Evolutionary conservation across 2,888 invertebrate species (phyloP).

Genomic region (Clanis bilineata): DNA sequence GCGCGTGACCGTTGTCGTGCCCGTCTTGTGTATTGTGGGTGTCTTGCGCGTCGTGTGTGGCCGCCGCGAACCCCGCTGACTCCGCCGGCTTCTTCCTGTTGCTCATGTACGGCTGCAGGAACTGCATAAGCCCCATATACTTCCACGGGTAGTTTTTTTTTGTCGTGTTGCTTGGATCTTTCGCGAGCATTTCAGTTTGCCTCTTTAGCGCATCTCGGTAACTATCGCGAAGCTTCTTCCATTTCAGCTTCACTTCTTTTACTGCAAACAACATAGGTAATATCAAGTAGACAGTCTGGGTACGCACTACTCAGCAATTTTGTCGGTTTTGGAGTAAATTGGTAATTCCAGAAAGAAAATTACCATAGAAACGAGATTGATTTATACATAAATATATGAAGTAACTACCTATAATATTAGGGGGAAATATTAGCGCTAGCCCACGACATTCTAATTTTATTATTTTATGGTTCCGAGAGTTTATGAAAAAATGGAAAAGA

Average conservation of each 20-base stretch:
- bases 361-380: no score
- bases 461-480: no score
- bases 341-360: no score
- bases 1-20: slow-evolving; percentile 16
- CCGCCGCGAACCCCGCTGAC: slow-evolving; percentile 36
- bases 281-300: background rate
- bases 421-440: no score
- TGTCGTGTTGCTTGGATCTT: slow-evolving; percentile 44
- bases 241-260: slow-evolving; percentile 72
- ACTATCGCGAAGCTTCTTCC: slow-evolving; percentile 75
- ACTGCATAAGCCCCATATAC: slow-evolving; percentile 71
- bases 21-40: slow-evolving; percentile 28
- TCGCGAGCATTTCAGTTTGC: slow-evolving; percentile 63
- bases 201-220: slow-evolving; percentile 75
- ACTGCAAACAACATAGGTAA: slow-evolving; percentile 46
- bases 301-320: background rate
- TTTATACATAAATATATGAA: no score
- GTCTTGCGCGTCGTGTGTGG: slow-evolving; percentile 32
- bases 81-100: slow-evolving; percentile 60
- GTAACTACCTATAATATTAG: no score
- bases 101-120: slow-evolving; percentile 75
- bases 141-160: slow-evolving; percentile 70
- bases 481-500: no score
- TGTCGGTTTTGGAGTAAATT: no score
- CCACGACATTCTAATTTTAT: no score